Evolutionary conservation across 92 coral and sea anemone species (phyloP).

Genomic region (Zoanthus solanderi): DNA sequence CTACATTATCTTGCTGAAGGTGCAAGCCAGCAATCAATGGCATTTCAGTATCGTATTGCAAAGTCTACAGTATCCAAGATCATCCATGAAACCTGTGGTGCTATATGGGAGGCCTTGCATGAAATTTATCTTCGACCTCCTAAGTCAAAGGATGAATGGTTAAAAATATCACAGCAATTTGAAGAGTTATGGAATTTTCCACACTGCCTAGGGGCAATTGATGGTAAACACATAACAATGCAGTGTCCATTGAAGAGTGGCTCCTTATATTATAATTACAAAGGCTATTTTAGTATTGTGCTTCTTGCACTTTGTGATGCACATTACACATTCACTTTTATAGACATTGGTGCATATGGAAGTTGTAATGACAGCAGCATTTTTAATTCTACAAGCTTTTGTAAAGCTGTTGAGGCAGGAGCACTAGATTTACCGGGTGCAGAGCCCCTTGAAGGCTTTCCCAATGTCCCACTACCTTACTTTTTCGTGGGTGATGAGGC

Average conservation of each 20-base stretch:
- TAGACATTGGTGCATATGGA: slow-evolving; percentile 63
- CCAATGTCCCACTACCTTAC: slow-evolving; percentile 50
- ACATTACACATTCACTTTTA: slow-evolving; percentile 49
- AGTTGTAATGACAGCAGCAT: slow-evolving; percentile 65
- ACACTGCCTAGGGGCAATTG: slow-evolving; percentile 67
- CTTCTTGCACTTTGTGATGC: slow-evolving; percentile 65
- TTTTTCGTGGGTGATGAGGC: slow-evolving; percentile 66
- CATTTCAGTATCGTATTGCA: slow-evolving; percentile 42
- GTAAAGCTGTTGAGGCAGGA: slow-evolving; percentile 55
- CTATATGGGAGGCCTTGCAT: slow-evolving; percentile 63
- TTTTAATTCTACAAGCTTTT: slow-evolving; percentile 22
- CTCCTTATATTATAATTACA: slow-evolving; percentile 67
- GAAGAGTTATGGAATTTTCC: slow-evolving; percentile 54
- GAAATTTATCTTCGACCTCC: slow-evolving; percentile 56
- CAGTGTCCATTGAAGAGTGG: slow-evolving; percentile 65
- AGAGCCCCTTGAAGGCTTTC: slow-evolving; percentile 52
- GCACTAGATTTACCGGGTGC: slow-evolving; percentile 14
- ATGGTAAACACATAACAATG: slow-evolving; percentile 68
- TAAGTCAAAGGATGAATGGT: slow-evolving; percentile 43
- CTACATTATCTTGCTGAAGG: slow-evolving; percentile 53
- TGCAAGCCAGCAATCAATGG: slow-evolving; percentile 46
- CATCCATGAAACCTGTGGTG: slow-evolving; percentile 36
- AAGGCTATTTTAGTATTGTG: slow-evolving; percentile 63
- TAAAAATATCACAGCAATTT: slow-evolving; percentile 55
- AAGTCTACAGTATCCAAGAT: slow-evolving; percentile 46